phyloP scores from a whole-genome alignment of 2,113 vertebrate species.

The Peromyscus maniculatus region DNA sequence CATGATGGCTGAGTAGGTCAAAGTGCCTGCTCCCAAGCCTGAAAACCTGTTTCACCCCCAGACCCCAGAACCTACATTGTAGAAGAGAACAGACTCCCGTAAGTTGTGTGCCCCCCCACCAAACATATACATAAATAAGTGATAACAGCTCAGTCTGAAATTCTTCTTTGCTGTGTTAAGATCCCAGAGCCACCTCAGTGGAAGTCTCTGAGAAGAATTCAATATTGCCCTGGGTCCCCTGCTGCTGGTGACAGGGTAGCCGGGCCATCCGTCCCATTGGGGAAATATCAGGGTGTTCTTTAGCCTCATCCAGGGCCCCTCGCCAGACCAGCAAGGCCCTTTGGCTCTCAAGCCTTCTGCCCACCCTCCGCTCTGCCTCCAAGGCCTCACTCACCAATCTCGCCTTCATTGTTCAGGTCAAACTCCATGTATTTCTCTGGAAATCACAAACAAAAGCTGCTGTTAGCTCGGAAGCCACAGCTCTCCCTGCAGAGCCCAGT shows the following conservation, averaged over 20 bases:
- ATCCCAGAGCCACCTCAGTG: not conserved
- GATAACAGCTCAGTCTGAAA: not conserved
- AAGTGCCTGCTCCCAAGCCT: not conserved
- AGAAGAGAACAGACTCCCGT: not conserved
- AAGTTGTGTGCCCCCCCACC: not conserved
- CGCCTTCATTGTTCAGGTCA: constrained; percentile 97
- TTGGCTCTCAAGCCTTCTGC: not conserved
- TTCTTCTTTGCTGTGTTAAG: not conserved
- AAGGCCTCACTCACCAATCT: constrained; percentile 94
- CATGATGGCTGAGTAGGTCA: not conserved
- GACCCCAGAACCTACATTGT: not conserved
- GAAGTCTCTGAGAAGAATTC: not conserved
- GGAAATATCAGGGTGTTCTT: not conserved
- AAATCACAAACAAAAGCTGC: constrained; percentile 82
- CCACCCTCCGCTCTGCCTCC: not conserved
- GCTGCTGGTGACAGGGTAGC: not conserved
- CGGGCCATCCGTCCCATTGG: not conserved
- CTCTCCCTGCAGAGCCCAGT: not conserved
- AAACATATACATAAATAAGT: not conserved
- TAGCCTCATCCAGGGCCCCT: not conserved
- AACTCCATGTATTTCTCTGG: constrained; percentile 99
- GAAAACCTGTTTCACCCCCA: not conserved
- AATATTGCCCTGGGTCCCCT: not conserved
- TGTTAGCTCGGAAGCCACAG: constrained; percentile 37
- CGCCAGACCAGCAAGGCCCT: not conserved